Percentiles rank a stretch among this genome's conserved stretches.
Conservation (phyloP, 2,888 invertebrate genomes). For the Metopia argyrocephala region DNA sequence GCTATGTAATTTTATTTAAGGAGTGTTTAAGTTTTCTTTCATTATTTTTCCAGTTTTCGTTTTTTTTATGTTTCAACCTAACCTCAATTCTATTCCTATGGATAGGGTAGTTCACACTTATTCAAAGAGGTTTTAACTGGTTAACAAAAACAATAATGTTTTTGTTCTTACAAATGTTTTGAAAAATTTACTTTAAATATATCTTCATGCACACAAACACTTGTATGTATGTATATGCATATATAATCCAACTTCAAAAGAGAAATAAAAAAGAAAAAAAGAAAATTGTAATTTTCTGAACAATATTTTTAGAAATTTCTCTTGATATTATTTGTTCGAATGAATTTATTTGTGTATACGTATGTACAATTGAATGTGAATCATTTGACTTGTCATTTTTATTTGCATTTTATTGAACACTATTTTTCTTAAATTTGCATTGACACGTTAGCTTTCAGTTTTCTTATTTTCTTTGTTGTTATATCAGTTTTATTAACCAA, state of each 20-base stretch:
- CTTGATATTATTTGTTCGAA: neutral
- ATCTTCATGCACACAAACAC: neutral
- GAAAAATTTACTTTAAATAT: neutral
- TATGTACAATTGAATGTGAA: neutral
- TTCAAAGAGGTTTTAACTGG: neutral
- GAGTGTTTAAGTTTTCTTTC: slow-evolving; percentile 40
- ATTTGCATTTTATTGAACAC: neutral
- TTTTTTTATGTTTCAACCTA: slow-evolving; percentile 31
- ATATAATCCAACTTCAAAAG: neutral
- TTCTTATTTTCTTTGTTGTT: neutral
- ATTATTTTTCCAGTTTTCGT: slow-evolving; percentile 24
- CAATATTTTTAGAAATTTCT: neutral
- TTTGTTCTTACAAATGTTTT: neutral
- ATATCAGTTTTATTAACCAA: slow-evolving; percentile 21
- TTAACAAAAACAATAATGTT: neutral
- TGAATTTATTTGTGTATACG: neutral
- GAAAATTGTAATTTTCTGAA: neutral
- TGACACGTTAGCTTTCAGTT: slow-evolving; percentile 55
- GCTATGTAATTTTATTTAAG: slow-evolving; percentile 38
- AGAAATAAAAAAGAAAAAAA: neutral
- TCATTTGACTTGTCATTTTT: neutral
- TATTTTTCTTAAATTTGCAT: slow-evolving; percentile 23
- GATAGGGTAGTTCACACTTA: neutral
- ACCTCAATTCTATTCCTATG: slow-evolving; percentile 43
- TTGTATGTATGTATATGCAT: neutral